Evolutionary conservation across 2,888 invertebrate species (phyloP), one percentile per base, ranked within the genome.

Genomic region (Chouioia cunea): DNA sequence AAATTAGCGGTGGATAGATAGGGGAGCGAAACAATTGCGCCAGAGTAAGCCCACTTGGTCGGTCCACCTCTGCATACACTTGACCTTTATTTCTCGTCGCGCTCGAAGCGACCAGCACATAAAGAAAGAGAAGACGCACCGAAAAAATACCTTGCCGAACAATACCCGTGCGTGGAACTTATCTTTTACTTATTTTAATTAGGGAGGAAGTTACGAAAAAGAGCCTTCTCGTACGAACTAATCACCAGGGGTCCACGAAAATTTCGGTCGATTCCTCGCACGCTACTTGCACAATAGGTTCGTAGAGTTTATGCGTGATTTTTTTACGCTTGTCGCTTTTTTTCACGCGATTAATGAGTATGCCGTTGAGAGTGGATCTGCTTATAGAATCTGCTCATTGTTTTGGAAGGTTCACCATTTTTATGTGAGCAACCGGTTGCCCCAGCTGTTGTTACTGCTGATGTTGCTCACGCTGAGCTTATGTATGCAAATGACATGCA

Each of bases 121-220:
- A 56, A 56, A 18, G 36, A 56, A n/a, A 12, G 36, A 12, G 12
- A 36, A 36, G 36, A 36, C 36, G 36, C 36, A 6, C 50, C 16
- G 48, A 57, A 65, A 69, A 71, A 72, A 79, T 78, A 77, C 76
- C 76, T 76, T 71, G 70, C 62, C 73, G 75, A 83, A 83, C 82
- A 82, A 82, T 83, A 76, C 79, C 64, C 72, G 65, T 71, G 76
- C 77, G 73, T 76, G 77, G 77, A 76, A 75, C 79, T 80, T 81
- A 82, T 82, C 82, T 82, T 75, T 77, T 76, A 77, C 77, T 80
- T 76, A 79, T 80, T 81, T 81, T 82, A 82, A 83, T 82, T 82
- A 80, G 76, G 66, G 73, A 82, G 83, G 83, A 83, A 80, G 80
- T 83, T 83, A 82, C 83, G 82, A 83, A 82, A 79, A 77, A 68